Percentiles rank a stretch among this genome's conserved stretches.
These are phyloP conservation scores for Cylas formicarius DNA, from an alignment of 1,140 invertebrate species.

Conservation along the genomic window DNA sequence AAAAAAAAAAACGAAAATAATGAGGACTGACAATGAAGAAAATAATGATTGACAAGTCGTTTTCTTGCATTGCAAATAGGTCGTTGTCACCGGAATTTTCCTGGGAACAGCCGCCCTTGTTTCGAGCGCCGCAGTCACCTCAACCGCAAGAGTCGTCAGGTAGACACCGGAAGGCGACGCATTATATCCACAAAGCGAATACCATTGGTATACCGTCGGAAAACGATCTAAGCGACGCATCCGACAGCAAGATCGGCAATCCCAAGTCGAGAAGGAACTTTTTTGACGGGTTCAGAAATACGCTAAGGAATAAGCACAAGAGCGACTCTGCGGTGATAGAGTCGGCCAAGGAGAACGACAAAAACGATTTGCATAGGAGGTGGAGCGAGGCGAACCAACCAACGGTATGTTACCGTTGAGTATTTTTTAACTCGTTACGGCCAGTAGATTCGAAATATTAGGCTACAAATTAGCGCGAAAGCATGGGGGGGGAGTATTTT, in stretches of 20 bases:
- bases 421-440: too few species aligned
- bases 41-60: too few species aligned
- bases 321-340: constrained; percentile 32
- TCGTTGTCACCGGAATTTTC: too few species aligned
- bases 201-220: constrained; percentile 50
- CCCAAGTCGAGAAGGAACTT: constrained; percentile 29
- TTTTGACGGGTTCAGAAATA: constrained; percentile 36
- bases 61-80: too few species aligned
- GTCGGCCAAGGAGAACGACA: constrained; percentile 28
- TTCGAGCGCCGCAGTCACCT: too few species aligned
- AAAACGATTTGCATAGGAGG: constrained; percentile 33
- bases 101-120: too few species aligned
- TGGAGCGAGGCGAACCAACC: constrained; percentile 38
- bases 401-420: constrained; percentile 36
- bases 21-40: too few species aligned
- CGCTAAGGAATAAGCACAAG: constrained; percentile 37
- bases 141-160: too few species aligned
- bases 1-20: too few species aligned
- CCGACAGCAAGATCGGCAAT: constrained; percentile 23
- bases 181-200: constrained; percentile 50
- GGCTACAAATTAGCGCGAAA: too few species aligned
- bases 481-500: too few species aligned
- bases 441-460: too few species aligned
- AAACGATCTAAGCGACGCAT: constrained; percentile 29
- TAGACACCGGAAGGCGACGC: constrained; percentile 32